Base-by-base conservation (phyloP, 2,888 invertebrate genomes). In the Tholera decimalis region DNA sequence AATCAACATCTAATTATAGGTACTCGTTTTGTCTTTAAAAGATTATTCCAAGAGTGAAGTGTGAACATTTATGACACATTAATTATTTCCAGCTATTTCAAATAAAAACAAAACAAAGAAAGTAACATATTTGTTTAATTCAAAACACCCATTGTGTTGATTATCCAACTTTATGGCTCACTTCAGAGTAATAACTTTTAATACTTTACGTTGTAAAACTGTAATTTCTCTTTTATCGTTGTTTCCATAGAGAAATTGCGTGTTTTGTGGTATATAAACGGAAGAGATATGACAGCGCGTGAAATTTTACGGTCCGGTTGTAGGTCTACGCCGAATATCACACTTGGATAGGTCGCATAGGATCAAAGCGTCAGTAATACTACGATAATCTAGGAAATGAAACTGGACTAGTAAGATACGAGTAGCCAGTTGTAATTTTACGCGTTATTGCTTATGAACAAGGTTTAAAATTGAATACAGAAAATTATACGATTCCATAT, bases 181-280 rank as follows among this genome's bases (percentile, higher is more conserved):
- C 63, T 67, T 56, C 35, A 35, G 59, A 30, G 64, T 56, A 56
- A 63, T 79, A 67, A 77, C 78, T 66, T 78, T 80, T 69, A 69
- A 77, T 74, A 73, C 51, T 62, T 69, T 64, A 70, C 41, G 63
- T 56, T 43, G 59, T 67, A 67, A 70, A 70, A 54, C 59, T 77
- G 50, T 62, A 56, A 61, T 62, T 68, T 51, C 50, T 55, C 26
- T 56, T 77, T 65, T 77, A 77, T 71, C 26, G 63, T 61, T 56
- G 58, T 65, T 60, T 72, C 61, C 37, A 67, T 67, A 35, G 28
- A 20, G n/a, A 66, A 54, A 60, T 72, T 51, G 53, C 47, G 51
- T 73, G 53, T 58, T 43, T 59, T 54, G 44, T 47, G 56, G 67
- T 59, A 57, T 26, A 61, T 63, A 20, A 24, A 3, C 11, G 39